Evolutionary conservation across 1,140 invertebrate species (phyloP), one percentile per base, ranked within the genome.

Genomic region (Neuroterus valhalla): DNA sequence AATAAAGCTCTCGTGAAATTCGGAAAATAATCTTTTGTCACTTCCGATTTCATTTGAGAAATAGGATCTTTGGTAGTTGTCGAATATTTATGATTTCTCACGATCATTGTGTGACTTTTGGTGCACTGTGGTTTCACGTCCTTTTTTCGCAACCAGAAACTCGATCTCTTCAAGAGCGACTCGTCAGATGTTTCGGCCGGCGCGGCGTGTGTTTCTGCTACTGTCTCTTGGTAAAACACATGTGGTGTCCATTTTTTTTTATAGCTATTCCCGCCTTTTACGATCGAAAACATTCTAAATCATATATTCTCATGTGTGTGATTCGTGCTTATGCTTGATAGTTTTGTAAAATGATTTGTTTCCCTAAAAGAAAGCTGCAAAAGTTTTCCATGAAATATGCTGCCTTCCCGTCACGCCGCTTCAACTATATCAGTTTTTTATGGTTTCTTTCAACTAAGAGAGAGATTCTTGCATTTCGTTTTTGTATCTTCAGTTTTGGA

Each of bases 121-220:
- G 73, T 80, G 82, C 81, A 76, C 75, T 81, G 81, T 73, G 83
- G 84, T 86, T 87, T 86, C 78, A 79, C 81, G 78, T 86, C 76
- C 79, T 82, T 86, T 87, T 86, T 82, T 80, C 84, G 79, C 75
- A 68, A 19, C 66, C 75, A 78, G 86, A 85, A 87, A 88, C 82
- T 76, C 74, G 85, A 86, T 81, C 85, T 81, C 80, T 80, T 79
- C 74, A 74, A 81, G 84, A 82, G 79, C 70, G 76, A 79, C 73
- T 70, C 77, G 72, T 62, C 66, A 74, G 79, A 77, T 72, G 81
- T 80, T 81, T 26, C 26, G 26, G 26, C 31, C 31, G n/a, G n/a
- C n/a, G n/a, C n/a, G n/a, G n/a, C n/a, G n/a, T n/a, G 55, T 62
- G 23, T 62, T 62, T 62, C 23, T 62, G 23, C 55, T 62, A 31